Evolutionary conservation across 2,888 invertebrate genomes (phyloP).

Genomic region (Ditula angustiorana): DNA sequence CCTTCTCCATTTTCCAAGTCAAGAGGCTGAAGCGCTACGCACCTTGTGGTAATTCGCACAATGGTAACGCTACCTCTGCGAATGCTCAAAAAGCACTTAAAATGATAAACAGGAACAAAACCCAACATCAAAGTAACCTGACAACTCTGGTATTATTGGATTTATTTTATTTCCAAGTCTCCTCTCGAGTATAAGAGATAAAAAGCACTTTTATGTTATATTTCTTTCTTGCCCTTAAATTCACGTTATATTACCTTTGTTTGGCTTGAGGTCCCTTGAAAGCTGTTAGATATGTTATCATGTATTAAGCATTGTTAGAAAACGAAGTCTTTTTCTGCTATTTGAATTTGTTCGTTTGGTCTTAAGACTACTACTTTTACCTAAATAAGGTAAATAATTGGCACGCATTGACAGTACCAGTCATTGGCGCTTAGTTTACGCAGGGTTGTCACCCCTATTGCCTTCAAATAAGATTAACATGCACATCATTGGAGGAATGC

Average conservation of each 20-base stretch:
- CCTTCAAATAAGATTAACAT: no score
- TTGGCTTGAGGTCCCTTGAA: slow-evolving; percentile 6
- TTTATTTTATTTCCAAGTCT: slow-evolving; percentile 52
- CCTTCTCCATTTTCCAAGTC: slow-evolving; percentile 6
- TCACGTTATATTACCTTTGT: slow-evolving; percentile 45
- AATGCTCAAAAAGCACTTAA: slow-evolving; percentile 49
- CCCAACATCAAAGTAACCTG: slow-evolving; percentile 58
- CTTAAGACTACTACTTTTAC: neutral
- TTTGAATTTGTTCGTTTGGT: neutral
- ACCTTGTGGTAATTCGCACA: slow-evolving; percentile 20
- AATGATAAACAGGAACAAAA: slow-evolving; percentile 49
- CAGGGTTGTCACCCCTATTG: no score
- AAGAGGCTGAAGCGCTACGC: slow-evolving; percentile 1
- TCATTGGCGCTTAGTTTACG: no score
- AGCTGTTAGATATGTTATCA: slow-evolving; percentile 16
- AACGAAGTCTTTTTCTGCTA: neutral
- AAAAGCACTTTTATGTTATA: slow-evolving; percentile 53
- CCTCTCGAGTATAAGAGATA: slow-evolving; percentile 50
- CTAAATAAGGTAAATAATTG: no score
- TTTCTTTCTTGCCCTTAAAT: slow-evolving; percentile 44
- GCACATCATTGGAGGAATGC: no score
- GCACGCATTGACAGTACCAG: no score
- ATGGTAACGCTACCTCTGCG: slow-evolving; percentile 11
- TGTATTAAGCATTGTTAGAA: neutral
- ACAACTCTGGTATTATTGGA: slow-evolving; percentile 59